Evolutionary conservation across 2,797 vertebrate species (phyloP).

Genomic region (Phrynocephalus guinanensis): DNA sequence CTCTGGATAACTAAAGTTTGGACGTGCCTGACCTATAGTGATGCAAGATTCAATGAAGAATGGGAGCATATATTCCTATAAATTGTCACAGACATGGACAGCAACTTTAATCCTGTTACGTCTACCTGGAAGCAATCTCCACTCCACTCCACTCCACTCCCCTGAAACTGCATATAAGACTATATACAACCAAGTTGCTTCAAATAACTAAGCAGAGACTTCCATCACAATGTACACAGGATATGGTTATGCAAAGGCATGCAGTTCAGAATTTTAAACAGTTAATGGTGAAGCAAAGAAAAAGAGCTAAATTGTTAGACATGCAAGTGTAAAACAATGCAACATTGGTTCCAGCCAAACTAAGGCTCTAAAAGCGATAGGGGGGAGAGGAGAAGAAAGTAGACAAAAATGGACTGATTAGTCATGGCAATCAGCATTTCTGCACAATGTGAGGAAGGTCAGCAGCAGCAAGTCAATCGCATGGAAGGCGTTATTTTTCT

Average conservation of each 20-base stretch:
- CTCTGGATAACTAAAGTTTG: too few relatives aligned
- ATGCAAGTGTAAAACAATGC: slow-evolving; percentile 83
- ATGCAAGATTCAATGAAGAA: neutral
- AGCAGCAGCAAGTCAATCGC: slow-evolving; percentile 66
- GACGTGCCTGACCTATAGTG: neutral
- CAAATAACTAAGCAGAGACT: slow-evolving; percentile 63
- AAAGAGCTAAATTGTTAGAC: slow-evolving; percentile 76
- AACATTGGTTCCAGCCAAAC: slow-evolving; percentile 81
- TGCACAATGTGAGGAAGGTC: slow-evolving; percentile 69
- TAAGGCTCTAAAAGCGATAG: slow-evolving; percentile 75
- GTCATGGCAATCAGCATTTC: slow-evolving; percentile 72
- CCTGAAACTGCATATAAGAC: neutral
- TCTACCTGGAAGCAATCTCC: neutral
- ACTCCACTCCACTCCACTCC: neutral
- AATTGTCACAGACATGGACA: neutral
- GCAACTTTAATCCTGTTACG: neutral
- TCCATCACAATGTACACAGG: slow-evolving; percentile 58
- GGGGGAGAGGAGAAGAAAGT: slow-evolving; percentile 69
- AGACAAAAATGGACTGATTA: slow-evolving; percentile 81
- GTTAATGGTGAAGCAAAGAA: slow-evolving; percentile 80
- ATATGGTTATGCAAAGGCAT: slow-evolving; percentile 75
- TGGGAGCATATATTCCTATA: neutral
- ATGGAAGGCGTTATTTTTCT: slow-evolving; percentile 55
- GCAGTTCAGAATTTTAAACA: slow-evolving; percentile 75
- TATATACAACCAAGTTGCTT: neutral